Evolutionary conservation across 2,113 vertebrate genomes (phyloP).

Genomic region (Engystomops pustulosus): DNA sequence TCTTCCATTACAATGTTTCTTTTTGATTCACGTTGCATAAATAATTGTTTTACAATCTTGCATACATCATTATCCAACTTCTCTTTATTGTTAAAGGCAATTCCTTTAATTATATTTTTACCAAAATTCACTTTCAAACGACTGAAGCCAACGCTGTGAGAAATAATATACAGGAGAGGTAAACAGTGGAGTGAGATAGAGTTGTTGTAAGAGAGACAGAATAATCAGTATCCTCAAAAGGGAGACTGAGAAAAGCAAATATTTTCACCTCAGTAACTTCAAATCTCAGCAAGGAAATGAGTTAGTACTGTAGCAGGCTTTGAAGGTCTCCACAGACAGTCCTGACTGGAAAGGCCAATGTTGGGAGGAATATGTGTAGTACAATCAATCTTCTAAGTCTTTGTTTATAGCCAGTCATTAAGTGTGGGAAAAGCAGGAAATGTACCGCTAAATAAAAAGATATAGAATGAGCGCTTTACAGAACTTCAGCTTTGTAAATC

Average conservation of each 20-base stretch:
- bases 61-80: no score
- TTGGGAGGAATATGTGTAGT: conserved; percentile 49
- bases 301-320: conserved; percentile 33
- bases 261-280: conserved; percentile 57
- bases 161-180: conserved; percentile 33
- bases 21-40: no score
- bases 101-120: neutral
- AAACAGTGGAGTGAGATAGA: conserved; percentile 27
- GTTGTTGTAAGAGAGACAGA: conserved; percentile 49
- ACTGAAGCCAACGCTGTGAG: conserved; percentile 4
- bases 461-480: conserved; percentile 12
- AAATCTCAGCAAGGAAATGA: conserved; percentile 57
- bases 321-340: conserved; percentile 51
- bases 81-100: no score
- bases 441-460: conserved; percentile 53
- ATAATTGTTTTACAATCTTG: no score
- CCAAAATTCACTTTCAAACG: neutral
- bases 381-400: conserved; percentile 41
- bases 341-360: conserved; percentile 50
- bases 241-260: conserved; percentile 55
- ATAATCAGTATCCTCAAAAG: conserved; percentile 55
- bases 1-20: no score
- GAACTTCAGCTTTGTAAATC: conserved; percentile 48
- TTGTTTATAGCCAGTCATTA: conserved; percentile 52
- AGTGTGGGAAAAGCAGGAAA: conserved; percentile 46